Percentiles rank a stretch among this genome's conserved stretches.
Conservation (phyloP, 2,113 vertebrate species). For the Ciconia maguari region DNA sequence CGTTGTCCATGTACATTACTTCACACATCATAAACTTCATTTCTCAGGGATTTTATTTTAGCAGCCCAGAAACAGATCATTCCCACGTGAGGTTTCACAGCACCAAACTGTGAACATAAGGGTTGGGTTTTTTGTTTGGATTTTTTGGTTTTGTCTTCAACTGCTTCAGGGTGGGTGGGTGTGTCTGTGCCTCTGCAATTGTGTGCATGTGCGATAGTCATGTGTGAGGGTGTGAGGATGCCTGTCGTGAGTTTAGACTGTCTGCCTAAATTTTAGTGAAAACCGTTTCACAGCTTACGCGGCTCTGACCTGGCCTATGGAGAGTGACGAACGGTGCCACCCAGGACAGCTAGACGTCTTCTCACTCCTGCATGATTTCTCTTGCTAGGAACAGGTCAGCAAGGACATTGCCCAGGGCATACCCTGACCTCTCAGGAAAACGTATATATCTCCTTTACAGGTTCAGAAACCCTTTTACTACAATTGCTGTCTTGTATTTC, state of each 20-base stretch:
- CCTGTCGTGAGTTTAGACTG: not conserved
- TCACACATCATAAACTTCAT: not conserved
- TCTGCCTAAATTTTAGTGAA: not conserved
- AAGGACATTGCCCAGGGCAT: not conserved
- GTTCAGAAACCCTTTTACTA: not conserved
- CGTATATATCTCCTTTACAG: not conserved
- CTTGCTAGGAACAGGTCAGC: not conserved
- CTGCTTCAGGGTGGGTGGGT: not conserved
- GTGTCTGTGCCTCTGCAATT: not conserved
- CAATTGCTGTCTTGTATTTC: not conserved
- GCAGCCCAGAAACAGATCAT: not conserved
- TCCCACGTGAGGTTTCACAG: not conserved
- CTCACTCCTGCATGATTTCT: not conserved
- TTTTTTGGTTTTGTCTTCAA: not conserved
- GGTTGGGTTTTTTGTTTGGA: not conserved
- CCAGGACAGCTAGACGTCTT: not conserved
- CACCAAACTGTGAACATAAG: not conserved
- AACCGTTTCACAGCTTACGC: not conserved
- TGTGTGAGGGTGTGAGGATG: not conserved
- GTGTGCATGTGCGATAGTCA: not conserved
- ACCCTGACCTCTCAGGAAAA: not conserved
- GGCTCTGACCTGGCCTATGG: not conserved
- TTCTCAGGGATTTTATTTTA: not conserved
- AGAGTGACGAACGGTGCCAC: not conserved
- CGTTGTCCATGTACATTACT: not conserved